These are phyloP conservation scores for Porites rus DNA, from an alignment of 92 coral and sea anemone species.

Conservation along the genomic window DNA sequence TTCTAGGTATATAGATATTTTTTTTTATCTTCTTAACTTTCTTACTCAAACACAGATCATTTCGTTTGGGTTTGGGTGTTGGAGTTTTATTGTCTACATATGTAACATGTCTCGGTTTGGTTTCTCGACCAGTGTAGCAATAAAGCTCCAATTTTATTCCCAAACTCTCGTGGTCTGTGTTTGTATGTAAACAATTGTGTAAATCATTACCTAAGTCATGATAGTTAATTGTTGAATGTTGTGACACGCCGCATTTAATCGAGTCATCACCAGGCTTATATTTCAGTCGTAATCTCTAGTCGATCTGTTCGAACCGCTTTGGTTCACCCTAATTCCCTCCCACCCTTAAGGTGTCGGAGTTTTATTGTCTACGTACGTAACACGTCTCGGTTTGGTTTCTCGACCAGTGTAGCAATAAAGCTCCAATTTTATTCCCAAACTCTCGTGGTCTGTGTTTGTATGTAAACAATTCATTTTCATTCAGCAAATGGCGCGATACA, in stretches of 20 bases:
- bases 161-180: no score
- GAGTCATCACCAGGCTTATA: background rate
- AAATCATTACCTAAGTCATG: slow-evolving; percentile 9
- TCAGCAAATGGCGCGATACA: no score
- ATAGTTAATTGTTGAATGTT: background rate
- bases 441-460: background rate
- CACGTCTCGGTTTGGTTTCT: no score
- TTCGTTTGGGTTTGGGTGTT: background rate
- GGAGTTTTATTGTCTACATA: no score
- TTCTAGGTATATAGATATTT: no score
- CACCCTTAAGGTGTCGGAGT: no score
- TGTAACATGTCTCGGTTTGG: background rate
- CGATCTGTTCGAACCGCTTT: background rate
- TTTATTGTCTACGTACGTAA: no score
- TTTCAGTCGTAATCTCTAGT: slow-evolving; percentile 3
- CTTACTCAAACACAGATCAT: no score
- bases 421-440: background rate
- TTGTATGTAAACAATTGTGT: background rate
- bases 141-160: background rate
- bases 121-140: background rate
- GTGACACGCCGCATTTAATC: background rate
- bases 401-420: no score
- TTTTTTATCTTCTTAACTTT: no score
- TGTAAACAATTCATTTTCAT: no score
- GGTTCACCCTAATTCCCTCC: background rate